Conservation (phyloP, 1,140 invertebrate genomes). For the Papilio polyxenes region DNA sequence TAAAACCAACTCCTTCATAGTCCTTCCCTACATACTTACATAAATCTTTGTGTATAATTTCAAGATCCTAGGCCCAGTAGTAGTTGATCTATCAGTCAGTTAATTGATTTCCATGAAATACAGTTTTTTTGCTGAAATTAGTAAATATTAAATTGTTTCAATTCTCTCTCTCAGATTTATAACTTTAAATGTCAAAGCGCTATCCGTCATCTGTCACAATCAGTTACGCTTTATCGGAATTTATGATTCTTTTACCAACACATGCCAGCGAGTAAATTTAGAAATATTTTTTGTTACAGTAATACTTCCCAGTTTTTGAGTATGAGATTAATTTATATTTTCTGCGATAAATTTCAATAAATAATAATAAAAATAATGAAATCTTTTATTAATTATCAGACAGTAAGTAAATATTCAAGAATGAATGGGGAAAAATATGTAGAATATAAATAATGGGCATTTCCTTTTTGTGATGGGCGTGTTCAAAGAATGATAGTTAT, state of each 20-base stretch:
- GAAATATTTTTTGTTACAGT: not conserved
- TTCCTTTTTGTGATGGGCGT: conserved; percentile 13
- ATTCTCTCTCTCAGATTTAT: conserved; percentile 12
- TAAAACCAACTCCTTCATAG: too few species aligned
- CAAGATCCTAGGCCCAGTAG: too few species aligned
- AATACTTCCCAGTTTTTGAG: too few species aligned
- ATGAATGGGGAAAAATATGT: not conserved
- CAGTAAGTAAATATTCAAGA: not conserved
- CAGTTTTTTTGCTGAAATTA: not conserved
- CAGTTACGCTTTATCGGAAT: not conserved
- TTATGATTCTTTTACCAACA: conserved; percentile 7
- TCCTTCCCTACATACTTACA: too few species aligned
- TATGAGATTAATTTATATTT: too few species aligned
- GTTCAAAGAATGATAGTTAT: not conserved
- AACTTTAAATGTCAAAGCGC: conserved; percentile 3
- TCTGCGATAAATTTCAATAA: too few species aligned
- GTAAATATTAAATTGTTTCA: not conserved
- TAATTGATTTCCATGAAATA: too few species aligned
- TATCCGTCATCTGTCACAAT: conserved; percentile 24
- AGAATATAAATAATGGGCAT: not conserved
- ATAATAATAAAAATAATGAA: too few species aligned
- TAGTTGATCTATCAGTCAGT: too few species aligned
- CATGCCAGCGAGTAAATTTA: not conserved
- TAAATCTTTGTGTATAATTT: too few species aligned
- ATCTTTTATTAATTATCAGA: too few species aligned